Evolutionary conservation across 2,797 vertebrate species (phyloP), one percentile per base, ranked within the genome.

Genomic region (Dermochelys coriacea): DNA sequence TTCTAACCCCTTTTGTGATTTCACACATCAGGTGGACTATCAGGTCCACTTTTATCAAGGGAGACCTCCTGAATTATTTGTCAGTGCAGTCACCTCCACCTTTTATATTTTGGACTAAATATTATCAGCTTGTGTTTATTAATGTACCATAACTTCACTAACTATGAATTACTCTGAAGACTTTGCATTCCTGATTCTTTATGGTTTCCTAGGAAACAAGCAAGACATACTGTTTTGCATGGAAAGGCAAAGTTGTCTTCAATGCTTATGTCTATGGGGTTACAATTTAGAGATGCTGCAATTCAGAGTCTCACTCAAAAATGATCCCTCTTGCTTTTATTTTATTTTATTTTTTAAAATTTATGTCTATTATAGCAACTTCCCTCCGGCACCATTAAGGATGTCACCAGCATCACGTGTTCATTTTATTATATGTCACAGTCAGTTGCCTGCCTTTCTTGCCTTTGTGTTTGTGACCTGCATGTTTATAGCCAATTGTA

Each of bases 151-250:
- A 64, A 81, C 16, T 59, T 50, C 21, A 86, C 31, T 85, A 89
- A 59, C 21, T 29, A 77, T 31, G 18, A 75, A 82, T 91, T 94
- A 85, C 85, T 82, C 37, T 59, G 54, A 93, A 87, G 45, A 23
- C 7, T 49, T 89, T 50, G 50, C 45, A 77, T 82, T 87, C 77
- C 18, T 52, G 27, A 61, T 83, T 85, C 25, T 81, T 16, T 82
- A 85, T 81, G 6, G 41, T 93, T 93, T 95, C 74, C 64, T 83
- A 93, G 80, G 84, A 49, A 93, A 91, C 61, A 90, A 85, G 12
- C 12, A 85, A 91, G 74, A 61, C 55, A 85, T 3, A 47, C 19
- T 77, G 5, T 74, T 75, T 82, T 80, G 34, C 78, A 88, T 47
- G 37, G 55, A 78, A 77, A 87, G 4, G 19, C 2, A 96, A 90